These are phyloP conservation scores for Ceratotherium simum DNA, from an alignment of 2,113 vertebrate genomes.

Conservation along the genomic window DNA sequence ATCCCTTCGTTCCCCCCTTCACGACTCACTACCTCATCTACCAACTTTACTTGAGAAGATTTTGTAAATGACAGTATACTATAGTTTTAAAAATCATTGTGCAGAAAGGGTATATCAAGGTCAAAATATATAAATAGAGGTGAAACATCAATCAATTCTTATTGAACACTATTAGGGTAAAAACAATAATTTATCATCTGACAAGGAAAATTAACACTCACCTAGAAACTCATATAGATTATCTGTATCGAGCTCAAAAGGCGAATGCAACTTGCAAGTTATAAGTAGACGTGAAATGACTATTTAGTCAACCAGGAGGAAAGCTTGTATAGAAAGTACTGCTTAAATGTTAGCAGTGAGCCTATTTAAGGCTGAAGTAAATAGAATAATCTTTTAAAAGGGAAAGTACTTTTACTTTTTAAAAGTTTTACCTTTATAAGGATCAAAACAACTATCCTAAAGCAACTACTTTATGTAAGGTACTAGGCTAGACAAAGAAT, in stretches of 20 bases:
- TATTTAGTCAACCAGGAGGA: background rate
- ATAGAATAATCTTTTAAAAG: background rate
- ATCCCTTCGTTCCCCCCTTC: background rate
- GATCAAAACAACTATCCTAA: background rate
- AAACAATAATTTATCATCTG: background rate
- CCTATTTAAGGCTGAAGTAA: background rate
- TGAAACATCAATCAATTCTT: conserved; percentile 18
- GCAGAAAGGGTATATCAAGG: background rate
- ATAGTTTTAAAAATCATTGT: background rate
- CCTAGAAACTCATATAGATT: conserved; percentile 19
- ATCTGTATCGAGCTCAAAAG: background rate
- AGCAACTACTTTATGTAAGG: background rate
- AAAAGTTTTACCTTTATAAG: background rate
- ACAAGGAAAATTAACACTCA: background rate
- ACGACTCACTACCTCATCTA: background rate
- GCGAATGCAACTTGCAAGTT: conserved; percentile 14
- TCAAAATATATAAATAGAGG: background rate
- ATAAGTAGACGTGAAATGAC: background rate
- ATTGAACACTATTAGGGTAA: background rate
- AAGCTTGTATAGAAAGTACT: background rate
- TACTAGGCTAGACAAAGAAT: background rate
- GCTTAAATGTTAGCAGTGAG: background rate
- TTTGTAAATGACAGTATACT: background rate
- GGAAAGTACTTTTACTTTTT: background rate
- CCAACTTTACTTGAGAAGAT: background rate